Percentiles rank a stretch among this genome's conserved stretches.
phyloP scores from a whole-genome alignment of 2,797 vertebrate genomes.

The Chelonia mydas region DNA sequence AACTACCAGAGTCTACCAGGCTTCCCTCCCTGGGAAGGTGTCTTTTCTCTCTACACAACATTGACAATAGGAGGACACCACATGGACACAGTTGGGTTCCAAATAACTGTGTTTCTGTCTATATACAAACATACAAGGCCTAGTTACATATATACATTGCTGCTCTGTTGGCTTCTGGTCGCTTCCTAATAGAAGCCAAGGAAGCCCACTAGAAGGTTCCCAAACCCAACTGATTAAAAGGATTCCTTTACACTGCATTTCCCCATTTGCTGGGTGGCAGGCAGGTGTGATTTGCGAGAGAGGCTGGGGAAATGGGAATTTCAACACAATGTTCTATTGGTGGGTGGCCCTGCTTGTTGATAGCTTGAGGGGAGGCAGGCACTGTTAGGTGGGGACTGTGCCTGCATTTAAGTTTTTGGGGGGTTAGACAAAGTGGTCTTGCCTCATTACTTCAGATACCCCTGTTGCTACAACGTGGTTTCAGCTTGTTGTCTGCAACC shows the following conservation, averaged over 20 bases:
- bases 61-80: background rate
- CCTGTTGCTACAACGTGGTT: background rate
- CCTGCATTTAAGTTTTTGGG: background rate
- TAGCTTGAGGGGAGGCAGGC: background rate
- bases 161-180: background rate
- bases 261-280: background rate
- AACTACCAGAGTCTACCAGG: too few relatives aligned
- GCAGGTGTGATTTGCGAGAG: background rate
- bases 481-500: fast-evolving
- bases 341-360: background rate
- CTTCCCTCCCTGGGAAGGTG: background rate
- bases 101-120: background rate
- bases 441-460: fast-evolving
- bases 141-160: too few relatives aligned
- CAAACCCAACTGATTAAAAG: background rate
- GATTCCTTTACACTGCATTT: background rate
- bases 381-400: background rate
- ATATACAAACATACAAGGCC: background rate
- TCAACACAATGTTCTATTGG: background rate
- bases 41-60: background rate
- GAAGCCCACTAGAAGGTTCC: background rate
- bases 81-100: background rate
- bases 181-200: too few relatives aligned
- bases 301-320: background rate
- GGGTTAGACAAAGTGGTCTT: background rate